Base-by-base conservation (phyloP, 2,797 vertebrate genomes). In the Clarias laeviceps region DNA sequence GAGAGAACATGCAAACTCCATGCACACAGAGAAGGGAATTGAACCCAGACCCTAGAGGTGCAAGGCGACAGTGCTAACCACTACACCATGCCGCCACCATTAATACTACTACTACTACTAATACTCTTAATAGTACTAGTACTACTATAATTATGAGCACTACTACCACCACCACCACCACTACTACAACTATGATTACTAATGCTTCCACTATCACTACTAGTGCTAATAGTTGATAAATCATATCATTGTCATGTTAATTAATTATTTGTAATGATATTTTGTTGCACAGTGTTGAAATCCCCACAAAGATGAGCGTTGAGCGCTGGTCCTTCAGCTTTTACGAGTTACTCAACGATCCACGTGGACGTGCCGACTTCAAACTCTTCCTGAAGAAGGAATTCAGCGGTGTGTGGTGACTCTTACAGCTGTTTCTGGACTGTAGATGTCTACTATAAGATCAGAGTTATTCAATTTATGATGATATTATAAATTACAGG, bases 281-380 rank as follows among this genome's bases (percentile, higher is more conserved):
- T 69, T 68, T 69, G 34, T 56, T 17, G 1, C 7, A 17, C 93
- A 99, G 98, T 82, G 95, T 97, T 85, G 97, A 98, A 0, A 32
- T 94, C 80, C 98, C 98, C 62, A 99, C 98, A 34, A 97, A 95
- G 92, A 96, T 97, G 95, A 95, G 97, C 0, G 98, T 99, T 29
- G 98, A 99, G 83, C 95, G 97, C 4, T 99, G 98, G 98, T 97
- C 97, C 54, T 97, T 99, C 93, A 98, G 97, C 89, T 96, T 99
- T 92, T 96, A 92, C 0, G 98, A 99, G 90, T 90, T 99, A 85
- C 97, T 99, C 40, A 96, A 87, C 0, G 98, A 99, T 89, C 96
- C 96, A 12, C 96, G 98, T 22, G 98, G 98, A 0, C 92, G 98
- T 2, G 95, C 97, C 82, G 97, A 96, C 92, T 99, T 99, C 92